Conservation (phyloP, 2,797 vertebrate species). For the Bradypodion ventrale region DNA sequence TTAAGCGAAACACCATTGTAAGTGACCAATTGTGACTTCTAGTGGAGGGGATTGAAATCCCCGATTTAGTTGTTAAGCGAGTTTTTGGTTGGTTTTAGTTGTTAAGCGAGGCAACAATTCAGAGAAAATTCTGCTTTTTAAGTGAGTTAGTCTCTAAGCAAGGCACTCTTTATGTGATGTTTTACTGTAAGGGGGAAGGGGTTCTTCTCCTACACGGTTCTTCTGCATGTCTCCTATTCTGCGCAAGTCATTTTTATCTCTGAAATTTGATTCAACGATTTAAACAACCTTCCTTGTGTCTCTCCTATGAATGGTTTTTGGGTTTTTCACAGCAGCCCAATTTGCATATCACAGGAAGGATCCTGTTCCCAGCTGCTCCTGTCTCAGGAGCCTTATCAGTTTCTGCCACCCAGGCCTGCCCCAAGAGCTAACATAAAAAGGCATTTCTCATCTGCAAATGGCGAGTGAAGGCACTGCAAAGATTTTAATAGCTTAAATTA, state of each 20-base stretch:
- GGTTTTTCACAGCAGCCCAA: conserved; percentile 37
- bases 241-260: conserved; percentile 38
- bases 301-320: conserved; percentile 50
- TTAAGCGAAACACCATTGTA: no score
- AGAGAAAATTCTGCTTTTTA: no score
- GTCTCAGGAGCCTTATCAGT: conserved; percentile 58
- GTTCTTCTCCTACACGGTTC: neutral
- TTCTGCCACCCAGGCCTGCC: conserved; percentile 56
- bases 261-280: conserved; percentile 49
- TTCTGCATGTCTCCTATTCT: conserved; percentile 16
- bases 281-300: conserved; percentile 46
- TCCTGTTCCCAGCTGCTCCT: conserved; percentile 50
- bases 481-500: conserved; percentile 50
- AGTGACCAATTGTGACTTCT: no score
- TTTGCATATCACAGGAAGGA: conserved; percentile 59
- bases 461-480: conserved; percentile 38
- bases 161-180: no score
- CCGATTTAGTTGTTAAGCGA: no score
- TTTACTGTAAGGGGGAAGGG: no score
- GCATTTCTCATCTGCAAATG: conserved; percentile 42
- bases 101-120: no score
- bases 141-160: no score
- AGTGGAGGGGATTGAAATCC: no score
- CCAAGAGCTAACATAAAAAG: conserved; percentile 54
- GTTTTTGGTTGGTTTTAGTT: no score